These are phyloP conservation scores for Notodonta dromedarius DNA, from an alignment of 2,888 invertebrate genomes.

Conservation along the genomic window DNA sequence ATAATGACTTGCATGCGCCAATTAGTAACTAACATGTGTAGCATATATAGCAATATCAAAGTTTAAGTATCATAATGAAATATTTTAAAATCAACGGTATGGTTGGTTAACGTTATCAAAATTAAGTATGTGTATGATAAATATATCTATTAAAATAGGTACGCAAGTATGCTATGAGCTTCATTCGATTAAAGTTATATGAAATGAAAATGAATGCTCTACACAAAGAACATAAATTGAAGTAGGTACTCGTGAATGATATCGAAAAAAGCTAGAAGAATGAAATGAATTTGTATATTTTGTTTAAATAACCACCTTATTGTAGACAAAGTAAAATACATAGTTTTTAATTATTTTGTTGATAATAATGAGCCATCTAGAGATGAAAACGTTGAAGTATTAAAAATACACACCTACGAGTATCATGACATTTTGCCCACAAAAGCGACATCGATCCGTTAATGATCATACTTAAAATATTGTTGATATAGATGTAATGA, in stretches of 20 bases:
- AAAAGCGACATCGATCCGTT: slow-evolving; percentile 76
- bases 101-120: background rate
- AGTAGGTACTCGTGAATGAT: slow-evolving; percentile 15
- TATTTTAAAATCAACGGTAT: background rate
- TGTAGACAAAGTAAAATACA: slow-evolving; percentile 30
- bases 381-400: slow-evolving; percentile 48
- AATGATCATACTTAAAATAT: slow-evolving; percentile 66
- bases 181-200: background rate
- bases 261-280: slow-evolving; percentile 13
- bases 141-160: background rate
- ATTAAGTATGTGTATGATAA: background rate
- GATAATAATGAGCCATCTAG: slow-evolving; percentile 54
- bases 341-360: slow-evolving; percentile 30
- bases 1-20: background rate
- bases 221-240: slow-evolving; percentile 14
- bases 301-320: slow-evolving; percentile 36
- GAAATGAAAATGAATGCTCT: slow-evolving; percentile 12
- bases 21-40: background rate
- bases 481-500: slow-evolving; percentile 57
- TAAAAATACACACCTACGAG: slow-evolving; percentile 49
- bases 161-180: background rate
- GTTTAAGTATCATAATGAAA: background rate
- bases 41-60: background rate
- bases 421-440: slow-evolving; percentile 65
- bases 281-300: slow-evolving; percentile 22